phyloP scores from a whole-genome alignment of 2,888 invertebrate genomes.

The Leptogaster cylindrica region DNA sequence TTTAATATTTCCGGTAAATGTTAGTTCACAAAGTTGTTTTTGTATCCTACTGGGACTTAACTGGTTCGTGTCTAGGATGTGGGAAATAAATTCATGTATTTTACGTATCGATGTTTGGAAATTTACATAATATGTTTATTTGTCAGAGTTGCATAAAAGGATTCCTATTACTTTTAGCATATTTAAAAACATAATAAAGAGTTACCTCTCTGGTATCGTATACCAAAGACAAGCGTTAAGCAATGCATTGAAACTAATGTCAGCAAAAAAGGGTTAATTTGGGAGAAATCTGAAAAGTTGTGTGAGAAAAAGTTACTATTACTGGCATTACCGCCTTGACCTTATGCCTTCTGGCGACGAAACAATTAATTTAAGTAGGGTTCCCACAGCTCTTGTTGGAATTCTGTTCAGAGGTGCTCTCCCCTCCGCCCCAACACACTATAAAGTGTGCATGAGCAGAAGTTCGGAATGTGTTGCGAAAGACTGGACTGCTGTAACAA shows the following conservation, averaged over 20 bases:
- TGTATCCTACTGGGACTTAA: no score
- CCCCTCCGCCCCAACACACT: background rate
- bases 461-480: conserved; percentile 34
- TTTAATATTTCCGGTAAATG: no score
- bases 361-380: conserved; percentile 28
- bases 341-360: conserved; percentile 7
- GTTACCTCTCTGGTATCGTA: no score
- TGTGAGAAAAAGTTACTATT: conserved; percentile 29
- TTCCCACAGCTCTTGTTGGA: conserved; percentile 33
- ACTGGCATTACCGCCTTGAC: conserved; percentile 12
- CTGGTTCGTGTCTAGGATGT: no score
- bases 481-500: background rate
- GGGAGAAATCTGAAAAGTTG: conserved; percentile 26
- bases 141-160: no score
- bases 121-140: no score
- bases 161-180: no score
- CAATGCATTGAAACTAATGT: background rate
- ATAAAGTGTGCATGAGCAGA: conserved; percentile 11
- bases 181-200: no score
- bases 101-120: no score
- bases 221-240: background rate
- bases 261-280: conserved; percentile 1
- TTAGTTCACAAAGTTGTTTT: no score
- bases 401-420: conserved; percentile 29
- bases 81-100: no score